Evolutionary conservation across 2,888 invertebrate genomes (phyloP), one percentile per base, ranked within the genome.

Genomic region (Globia sparganii): DNA sequence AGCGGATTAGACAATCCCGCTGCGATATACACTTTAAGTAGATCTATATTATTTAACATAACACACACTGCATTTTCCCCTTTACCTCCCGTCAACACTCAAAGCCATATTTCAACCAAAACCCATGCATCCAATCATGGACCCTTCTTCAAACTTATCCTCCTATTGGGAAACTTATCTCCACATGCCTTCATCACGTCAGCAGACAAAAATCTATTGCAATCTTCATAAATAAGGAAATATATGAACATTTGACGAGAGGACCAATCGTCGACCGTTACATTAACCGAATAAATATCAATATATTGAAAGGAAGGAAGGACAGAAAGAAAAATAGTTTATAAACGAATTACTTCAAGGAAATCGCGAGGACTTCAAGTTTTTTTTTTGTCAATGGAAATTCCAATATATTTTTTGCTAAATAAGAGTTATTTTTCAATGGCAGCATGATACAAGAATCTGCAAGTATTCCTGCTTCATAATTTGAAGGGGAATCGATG

Each of bases 201-300:
- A 69, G 37, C 75, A 53, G 65, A 69, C 73, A 79, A 53, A 82
- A 84, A 76, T 76, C 59, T 72, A 64, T 56, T 46, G 78, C 75
- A 87, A 84, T 87, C 87, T 85, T 87, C 53, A 86, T 86, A 87
- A 87, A 85, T 37, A 77, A 78, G 56, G 28, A 53, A 71, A 78
- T 75, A 78, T 75, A 75, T 49, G 72, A 56, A 58, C 71, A 76
- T 69, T 65, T 68, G 53, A 77, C 34, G 73, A 75, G 64, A 64
- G 64, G 28, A 58, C 18, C 64, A 40, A 58, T 65, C 73, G 65
- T 56, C 69, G 43, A 53, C 69, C 25, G 31, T 83, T 67, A 77
- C 72, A 85, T 83, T 82, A 83, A 77, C 86, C 77, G 34, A 73
- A 83, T 71, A 34, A 2, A 86, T 70, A 85, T 85, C 82, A 76